Evolutionary conservation across 2,888 invertebrate genomes (phyloP).

Genomic region (Tachina fera): DNA sequence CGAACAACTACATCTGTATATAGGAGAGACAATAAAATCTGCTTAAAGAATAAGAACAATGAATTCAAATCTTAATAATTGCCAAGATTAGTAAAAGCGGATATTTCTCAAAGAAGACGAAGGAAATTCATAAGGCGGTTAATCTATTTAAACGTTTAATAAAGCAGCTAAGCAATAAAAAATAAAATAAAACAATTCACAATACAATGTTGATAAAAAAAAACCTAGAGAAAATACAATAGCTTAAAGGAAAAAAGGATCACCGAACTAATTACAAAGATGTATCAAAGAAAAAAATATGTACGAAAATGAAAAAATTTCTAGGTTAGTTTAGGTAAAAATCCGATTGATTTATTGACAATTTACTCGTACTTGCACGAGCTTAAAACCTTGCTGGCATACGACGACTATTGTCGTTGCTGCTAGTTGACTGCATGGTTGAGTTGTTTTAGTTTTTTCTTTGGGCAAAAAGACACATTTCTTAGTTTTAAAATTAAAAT

Average conservation of each 20-base stretch:
- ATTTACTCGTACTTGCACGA: background rate
- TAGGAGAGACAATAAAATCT: constrained; percentile 51
- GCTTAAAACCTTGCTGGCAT: constrained; percentile 5
- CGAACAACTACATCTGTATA: background rate
- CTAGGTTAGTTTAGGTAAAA: constrained; percentile 44
- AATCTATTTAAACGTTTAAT: constrained; percentile 83
- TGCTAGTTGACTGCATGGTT: too few species aligned
- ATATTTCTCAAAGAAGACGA: constrained; percentile 65
- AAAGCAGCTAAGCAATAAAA: constrained; percentile 64
- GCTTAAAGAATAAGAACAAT: constrained; percentile 27
- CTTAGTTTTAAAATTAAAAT: too few species aligned
- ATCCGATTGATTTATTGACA: constrained; percentile 66
- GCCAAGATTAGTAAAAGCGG: constrained; percentile 62
- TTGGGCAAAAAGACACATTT: too few species aligned
- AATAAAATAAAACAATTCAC: constrained; percentile 18
- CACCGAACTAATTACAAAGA: constrained; percentile 78
- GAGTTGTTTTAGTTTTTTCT: too few species aligned
- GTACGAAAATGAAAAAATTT: background rate
- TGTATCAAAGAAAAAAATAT: constrained; percentile 9
- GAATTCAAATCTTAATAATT: constrained; percentile 40
- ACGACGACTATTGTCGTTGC: constrained; percentile 71
- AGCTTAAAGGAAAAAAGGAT: constrained; percentile 72
- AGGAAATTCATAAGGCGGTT: constrained; percentile 81
- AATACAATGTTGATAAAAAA: constrained; percentile 47
- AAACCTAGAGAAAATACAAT: constrained; percentile 39